phyloP scores from a whole-genome alignment of 2,113 vertebrate species.

The Vulpes vulpes region DNA sequence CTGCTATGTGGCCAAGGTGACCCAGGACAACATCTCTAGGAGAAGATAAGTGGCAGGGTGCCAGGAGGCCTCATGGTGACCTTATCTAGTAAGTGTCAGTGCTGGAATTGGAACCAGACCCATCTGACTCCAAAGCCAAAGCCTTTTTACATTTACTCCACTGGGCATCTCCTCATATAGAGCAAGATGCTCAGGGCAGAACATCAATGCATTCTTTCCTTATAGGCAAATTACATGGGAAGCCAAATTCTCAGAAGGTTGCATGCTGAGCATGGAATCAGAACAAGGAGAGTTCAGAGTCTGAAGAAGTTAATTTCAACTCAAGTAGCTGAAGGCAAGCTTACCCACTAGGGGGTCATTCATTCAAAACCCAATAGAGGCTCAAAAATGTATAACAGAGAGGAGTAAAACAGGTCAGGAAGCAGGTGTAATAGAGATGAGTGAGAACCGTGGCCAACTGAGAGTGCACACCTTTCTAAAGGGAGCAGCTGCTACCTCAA shows the following conservation, averaged over 20 bases:
- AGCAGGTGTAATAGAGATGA: neutral
- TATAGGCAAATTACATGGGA: neutral
- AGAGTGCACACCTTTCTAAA: neutral
- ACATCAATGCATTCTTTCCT: constrained; percentile 59
- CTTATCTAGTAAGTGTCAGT: constrained; percentile 51
- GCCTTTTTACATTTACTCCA: neutral
- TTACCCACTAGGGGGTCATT: neutral
- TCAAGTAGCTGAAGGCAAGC: constrained; percentile 41
- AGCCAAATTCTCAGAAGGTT: constrained; percentile 31
- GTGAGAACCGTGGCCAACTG: neutral
- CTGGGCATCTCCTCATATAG: neutral
- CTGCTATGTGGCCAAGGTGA: neutral
- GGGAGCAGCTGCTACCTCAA: too few relatives aligned
- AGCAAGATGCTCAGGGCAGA: constrained; percentile 16
- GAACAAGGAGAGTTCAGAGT: neutral
- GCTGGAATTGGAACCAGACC: constrained; percentile 59
- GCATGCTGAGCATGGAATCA: constrained; percentile 57
- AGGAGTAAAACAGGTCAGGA: neutral
- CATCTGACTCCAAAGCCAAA: neutral
- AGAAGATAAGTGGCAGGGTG: constrained; percentile 44
- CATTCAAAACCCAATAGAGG: neutral
- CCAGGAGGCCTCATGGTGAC: neutral
- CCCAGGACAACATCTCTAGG: neutral
- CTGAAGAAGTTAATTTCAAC: constrained; percentile 44
- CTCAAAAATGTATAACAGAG: neutral